Evolutionary conservation across 2,888 invertebrate genomes (phyloP), one percentile per base, ranked within the genome.

Genomic region (Xylota segnis): DNA sequence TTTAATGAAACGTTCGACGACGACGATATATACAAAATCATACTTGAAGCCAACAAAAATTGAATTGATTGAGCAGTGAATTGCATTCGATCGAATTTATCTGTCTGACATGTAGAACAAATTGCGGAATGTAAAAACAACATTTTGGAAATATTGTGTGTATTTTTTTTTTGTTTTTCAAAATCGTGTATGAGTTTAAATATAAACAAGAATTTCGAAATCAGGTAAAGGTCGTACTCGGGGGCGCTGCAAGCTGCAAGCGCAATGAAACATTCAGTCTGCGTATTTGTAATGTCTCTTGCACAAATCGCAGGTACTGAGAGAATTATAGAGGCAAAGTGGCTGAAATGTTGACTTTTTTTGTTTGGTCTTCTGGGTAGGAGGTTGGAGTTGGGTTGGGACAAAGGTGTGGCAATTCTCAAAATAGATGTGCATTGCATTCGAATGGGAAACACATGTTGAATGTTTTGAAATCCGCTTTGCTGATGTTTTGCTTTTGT

Each of bases 221-320:
- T 61, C 81, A 81, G 81, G 81, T 81, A 74, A 81, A 81, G 81
- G 81, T 81, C 81, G 74, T 52, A 34, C 27, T 43, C 37, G 37
- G 37, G 0, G 50, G 32, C 34, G 50, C 47, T 50, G 37, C 47
- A 32, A 40, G 56, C 23, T 3, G n/a, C n/a, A n/a, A n/a, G n/a
- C 65, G 14, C 23, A 59, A 58, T 65, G 29, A 29, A 47, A 52
- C n/a, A 43, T 52, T 43, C 47, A 34, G 59, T 68, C 61, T 54
- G 45, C 43, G 37, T 40, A 71, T 71, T 63, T 78, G 56, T 63
- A 56, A 58, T 58, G 56, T 47, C 32, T 23, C 23, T 56, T 56
- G 56, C 12, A 56, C 5, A 70, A 52, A 61, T 54, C 1, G 43
- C 52, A 40, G 27, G 14, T 68, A 43, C 4, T 58, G 45, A 63